Evolutionary conservation across 2,888 invertebrate species (phyloP), one percentile per base, ranked within the genome.

Genomic region (Galerucella calmariensis): DNA sequence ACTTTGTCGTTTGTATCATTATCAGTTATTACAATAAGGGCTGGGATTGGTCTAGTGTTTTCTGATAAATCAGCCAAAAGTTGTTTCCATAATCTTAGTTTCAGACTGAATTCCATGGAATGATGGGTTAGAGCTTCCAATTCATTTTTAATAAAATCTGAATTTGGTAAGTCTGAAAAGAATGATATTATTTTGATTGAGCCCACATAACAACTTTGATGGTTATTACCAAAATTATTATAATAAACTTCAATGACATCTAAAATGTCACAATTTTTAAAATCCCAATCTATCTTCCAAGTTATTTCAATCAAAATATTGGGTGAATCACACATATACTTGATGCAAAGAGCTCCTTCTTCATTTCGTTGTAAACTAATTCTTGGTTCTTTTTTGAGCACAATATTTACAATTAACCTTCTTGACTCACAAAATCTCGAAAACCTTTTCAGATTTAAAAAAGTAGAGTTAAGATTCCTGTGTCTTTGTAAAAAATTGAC

Each of bases 191-290:
- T 27, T 44, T 44, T 35, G 6, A 3, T 35, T 35, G 35, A 35
- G 8, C 35, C 27, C 1, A 46, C 20, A 10, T 16, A 41, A 41
- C 1, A 14, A 69, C 35, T 27, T 48, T 16, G 11, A 41, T 16
- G 24, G 27, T 41, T 65, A 73, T 76, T 69, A 80, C 80, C 77
- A 73, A 76, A 69, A 68, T 76, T 71, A 69, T 80, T 80, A 59
- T 76, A 77, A 74, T 76, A 79, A 58, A 80, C 78, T 66, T 80
- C 80, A 24, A 80, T 73, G 35, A 76, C 68, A 63, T 80, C 80
- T 62, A 65, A 69, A 56, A 80, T 65, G 69, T 76, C 73, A 72
- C 69, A 80, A n/a, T 72, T 67, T 59, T 79, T 78, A n/a, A 79
- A 14, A 48, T 71, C 63, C 80, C 80, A 80, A 11, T 70, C 56